Percentiles rank a stretch among this genome's conserved stretches.
Conservation (phyloP, 2,797 vertebrate genomes). For the Syngnathus rostellatus region DNA sequence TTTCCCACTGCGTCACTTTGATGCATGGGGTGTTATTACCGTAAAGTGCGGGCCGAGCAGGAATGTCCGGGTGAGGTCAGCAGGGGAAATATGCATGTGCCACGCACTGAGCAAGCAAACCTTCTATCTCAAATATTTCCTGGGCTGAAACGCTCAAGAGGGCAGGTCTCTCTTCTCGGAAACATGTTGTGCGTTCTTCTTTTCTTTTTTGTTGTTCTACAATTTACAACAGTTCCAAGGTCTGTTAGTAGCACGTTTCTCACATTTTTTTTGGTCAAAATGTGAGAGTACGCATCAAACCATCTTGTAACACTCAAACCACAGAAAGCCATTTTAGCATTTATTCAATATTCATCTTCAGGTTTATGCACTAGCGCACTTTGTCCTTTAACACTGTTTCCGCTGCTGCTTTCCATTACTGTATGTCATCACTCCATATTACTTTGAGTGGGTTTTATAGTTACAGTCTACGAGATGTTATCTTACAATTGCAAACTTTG, state of each 20-base stretch:
- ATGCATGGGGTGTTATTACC: conserved; percentile 1
- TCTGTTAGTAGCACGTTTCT: no score
- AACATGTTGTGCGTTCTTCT: background rate
- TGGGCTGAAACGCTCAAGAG: background rate
- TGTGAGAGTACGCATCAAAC: background rate
- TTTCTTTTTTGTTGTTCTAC: background rate
- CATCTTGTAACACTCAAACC: background rate
- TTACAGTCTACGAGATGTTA: no score
- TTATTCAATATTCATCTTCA: no score
- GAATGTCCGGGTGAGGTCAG: conserved; percentile 10
- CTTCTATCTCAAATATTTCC: conserved; percentile 3
- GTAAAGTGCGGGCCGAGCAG: conserved; percentile 8
- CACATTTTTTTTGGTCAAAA: background rate
- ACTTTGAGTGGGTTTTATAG: no score
- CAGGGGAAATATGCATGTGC: conserved; percentile 2
- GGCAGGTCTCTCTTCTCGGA: background rate
- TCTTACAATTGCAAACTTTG: no score
- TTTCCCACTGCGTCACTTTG: background rate
- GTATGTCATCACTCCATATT: no score
- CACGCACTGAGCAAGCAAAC: conserved; percentile 7
- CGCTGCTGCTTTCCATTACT: no score
- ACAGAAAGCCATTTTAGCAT: no score
- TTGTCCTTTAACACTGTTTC: no score
- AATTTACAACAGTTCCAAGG: no score
- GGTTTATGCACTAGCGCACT: no score